Evolutionary conservation across 2,888 invertebrate species (phyloP).

Genomic region (Lithophane leautieri): DNA sequence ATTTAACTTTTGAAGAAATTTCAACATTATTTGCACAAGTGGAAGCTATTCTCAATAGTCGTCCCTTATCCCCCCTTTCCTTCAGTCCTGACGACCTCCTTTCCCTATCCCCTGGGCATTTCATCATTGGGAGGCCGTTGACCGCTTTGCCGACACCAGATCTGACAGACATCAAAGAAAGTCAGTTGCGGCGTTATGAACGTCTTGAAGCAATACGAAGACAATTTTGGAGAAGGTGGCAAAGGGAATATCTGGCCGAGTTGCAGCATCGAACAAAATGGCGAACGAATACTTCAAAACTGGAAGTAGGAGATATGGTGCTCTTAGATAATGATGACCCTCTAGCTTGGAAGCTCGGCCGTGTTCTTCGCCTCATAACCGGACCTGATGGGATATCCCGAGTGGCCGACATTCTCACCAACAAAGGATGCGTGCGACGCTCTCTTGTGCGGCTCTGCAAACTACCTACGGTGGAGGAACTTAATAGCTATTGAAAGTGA

Average conservation of each 20-base stretch:
- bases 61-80: conserved; percentile 21
- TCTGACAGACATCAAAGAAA: not conserved
- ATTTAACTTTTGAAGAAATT: conserved; percentile 12
- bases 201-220: no score
- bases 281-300: not conserved
- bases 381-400: no score
- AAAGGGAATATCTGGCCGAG: not conserved
- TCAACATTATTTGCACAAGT: conserved; percentile 25
- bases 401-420: no score
- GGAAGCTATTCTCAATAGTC: conserved; percentile 27
- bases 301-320: no score
- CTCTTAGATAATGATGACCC: no score
- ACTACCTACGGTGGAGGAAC: no score
- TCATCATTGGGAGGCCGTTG: conserved; percentile 12
- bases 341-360: no score
- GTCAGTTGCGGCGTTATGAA: not conserved
- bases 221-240: not conserved
- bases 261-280: not conserved
- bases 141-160: conserved; percentile 6
- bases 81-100: conserved; percentile 17
- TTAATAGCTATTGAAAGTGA: no score
- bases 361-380: no score
- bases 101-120: not conserved
- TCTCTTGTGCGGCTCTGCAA: no score
- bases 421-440: no score